phyloP scores from a whole-genome alignment of 2,797 vertebrate genomes.

The Amphiprion clarkii region DNA sequence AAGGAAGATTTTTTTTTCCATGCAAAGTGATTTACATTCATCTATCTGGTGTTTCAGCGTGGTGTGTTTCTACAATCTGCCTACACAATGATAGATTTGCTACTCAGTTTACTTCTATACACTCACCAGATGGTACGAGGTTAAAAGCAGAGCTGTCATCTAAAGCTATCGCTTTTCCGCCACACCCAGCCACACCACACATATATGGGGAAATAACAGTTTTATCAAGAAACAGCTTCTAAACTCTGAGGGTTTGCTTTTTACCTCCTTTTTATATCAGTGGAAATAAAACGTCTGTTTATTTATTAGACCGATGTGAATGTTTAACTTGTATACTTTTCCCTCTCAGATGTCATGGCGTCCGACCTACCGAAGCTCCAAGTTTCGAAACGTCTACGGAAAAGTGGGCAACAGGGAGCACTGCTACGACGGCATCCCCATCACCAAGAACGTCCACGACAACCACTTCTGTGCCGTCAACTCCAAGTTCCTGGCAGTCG shows the following conservation, averaged over 20 bases:
- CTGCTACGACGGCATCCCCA: slow-evolving; percentile 96
- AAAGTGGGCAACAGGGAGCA: slow-evolving; percentile 96
- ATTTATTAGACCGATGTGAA: not conserved
- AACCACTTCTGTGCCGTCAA: slow-evolving; percentile 99
- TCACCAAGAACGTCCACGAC: slow-evolving; percentile 99
- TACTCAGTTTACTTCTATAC: not conserved
- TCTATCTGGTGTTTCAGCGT: not conserved
- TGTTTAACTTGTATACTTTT: not conserved
- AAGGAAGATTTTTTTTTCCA: not conserved
- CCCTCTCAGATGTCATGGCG: slow-evolving; percentile 97
- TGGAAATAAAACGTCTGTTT: not conserved
- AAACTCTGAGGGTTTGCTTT: not conserved
- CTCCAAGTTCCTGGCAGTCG: slow-evolving; percentile 93
- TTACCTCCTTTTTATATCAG: not conserved
- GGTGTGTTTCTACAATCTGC: not conserved
- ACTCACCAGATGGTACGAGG: not conserved
- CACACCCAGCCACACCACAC: not conserved
- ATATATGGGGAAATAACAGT: not conserved
- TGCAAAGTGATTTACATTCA: not conserved
- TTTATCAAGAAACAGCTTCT: not conserved
- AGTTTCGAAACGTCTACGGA: slow-evolving; percentile 99
- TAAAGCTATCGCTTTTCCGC: not conserved
- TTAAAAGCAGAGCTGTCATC: not conserved
- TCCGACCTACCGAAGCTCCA: slow-evolving; percentile 98
- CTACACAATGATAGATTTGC: not conserved